These are phyloP conservation scores for Plecturocebus donacophilus DNA, from an alignment of 2,113 vertebrate species.

Conservation along the genomic window DNA sequence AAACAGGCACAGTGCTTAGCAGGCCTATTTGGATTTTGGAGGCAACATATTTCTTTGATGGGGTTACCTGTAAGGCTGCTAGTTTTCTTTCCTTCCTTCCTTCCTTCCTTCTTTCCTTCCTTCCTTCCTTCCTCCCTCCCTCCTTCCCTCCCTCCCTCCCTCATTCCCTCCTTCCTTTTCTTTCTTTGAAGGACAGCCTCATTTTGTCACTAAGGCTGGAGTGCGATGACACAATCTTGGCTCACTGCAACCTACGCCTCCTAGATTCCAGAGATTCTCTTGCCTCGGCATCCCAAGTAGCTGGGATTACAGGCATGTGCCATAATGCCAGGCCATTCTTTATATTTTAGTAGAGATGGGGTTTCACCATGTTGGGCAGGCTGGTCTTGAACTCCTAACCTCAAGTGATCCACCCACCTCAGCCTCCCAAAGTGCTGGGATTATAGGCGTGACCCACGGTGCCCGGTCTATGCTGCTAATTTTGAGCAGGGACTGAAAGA, in stretches of 20 bases:
- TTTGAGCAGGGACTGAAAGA: neutral
- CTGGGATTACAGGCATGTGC: neutral
- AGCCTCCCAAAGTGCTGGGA: neutral
- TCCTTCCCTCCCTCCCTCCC: no score
- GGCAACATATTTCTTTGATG: neutral
- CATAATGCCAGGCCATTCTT: neutral
- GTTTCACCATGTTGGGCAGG: neutral
- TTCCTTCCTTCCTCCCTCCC: no score
- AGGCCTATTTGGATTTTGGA: neutral
- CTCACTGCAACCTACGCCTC: neutral
- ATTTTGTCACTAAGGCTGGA: neutral
- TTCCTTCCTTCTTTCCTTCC: no score
- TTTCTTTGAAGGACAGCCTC: neutral
- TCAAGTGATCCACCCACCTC: neutral
- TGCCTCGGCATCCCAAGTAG: neutral
- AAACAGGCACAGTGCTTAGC: neutral
- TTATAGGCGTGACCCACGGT: neutral
- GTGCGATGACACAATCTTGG: neutral
- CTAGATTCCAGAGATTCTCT: neutral
- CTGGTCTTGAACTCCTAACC: neutral
- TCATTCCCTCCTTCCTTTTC: neutral
- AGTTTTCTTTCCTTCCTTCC: no score
- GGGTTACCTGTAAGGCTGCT: neutral
- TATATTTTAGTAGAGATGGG: neutral
- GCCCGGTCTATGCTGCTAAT: neutral